Evolutionary conservation across 2,888 invertebrate genomes (phyloP), one percentile per base, ranked within the genome.

Genomic region (Philhelius pedissequus): DNA sequence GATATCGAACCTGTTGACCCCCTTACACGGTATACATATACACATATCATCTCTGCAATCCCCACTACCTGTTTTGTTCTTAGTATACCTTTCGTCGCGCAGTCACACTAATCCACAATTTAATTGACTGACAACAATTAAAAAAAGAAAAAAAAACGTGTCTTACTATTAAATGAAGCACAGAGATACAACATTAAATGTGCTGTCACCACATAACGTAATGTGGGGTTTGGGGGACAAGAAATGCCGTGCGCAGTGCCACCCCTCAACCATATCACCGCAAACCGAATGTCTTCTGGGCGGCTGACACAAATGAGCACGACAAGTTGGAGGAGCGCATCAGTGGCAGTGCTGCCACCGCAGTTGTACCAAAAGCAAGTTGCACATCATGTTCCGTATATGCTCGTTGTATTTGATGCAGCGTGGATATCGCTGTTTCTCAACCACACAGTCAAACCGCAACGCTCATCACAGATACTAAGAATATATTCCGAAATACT

Each of bases 61-160:
- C 11, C 0, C 3, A 9, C 0, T 40, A 40, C 40, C 40, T 32
- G 11, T n/a, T n/a, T n/a, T n/a, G n/a, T n/a, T n/a, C 32, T 11
- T 32, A 32, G n/a, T 15, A n/a, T n/a, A 38, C 38, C 9, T 20
- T 64, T 32, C 9, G 4, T 48, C 48, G 64, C n/a, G 22, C 50
- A 78, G 50, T 66, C 58, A 66, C 66, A 27, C 54, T 74, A 83
- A 74, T 83, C 69, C 69, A 27, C 50, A 62, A 60, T 60, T 81
- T 81, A 77, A 71, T 68, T 73, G 82, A 82, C 35, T 81, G 70
- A 76, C 70, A 76, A 81, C 77, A 73, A 76, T 82, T 77, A 68
- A 77, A 82, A 68, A 76, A 76, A 82, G 71, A 76, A 76, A 52
- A 50, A 75, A 58, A 45, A 62, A 6, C 11, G 69, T 76, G 32